A percentile compares a stretch with the other conserved stretches of the same genome.
Conservation (phyloP, 2,113 vertebrate species). For the Cephalopterus ornatus region DNA sequence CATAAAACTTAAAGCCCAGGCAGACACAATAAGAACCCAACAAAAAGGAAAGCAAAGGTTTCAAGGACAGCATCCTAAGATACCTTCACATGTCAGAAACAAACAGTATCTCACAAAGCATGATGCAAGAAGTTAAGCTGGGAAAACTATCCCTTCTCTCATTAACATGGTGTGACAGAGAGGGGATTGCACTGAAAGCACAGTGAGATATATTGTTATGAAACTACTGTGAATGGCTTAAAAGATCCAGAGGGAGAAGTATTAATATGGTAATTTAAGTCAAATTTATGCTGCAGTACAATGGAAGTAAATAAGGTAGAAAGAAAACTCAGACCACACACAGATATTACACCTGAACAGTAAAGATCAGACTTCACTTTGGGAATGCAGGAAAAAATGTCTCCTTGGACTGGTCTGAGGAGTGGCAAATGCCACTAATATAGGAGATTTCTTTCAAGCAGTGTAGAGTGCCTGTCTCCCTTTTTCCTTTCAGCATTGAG, state of each 20-base stretch:
- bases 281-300: not conserved
- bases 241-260: not conserved
- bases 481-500: not conserved
- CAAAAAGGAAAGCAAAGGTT: constrained; percentile 14
- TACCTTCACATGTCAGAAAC: not conserved
- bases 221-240: not conserved
- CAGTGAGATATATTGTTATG: not conserved
- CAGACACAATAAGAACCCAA: constrained; percentile 26
- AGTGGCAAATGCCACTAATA: not conserved
- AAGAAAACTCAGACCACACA: not conserved
- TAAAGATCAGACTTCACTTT: not conserved
- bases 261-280: not conserved
- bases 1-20: constrained; percentile 35
- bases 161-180: not conserved
- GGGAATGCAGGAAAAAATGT: not conserved
- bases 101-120: not conserved
- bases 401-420: not conserved
- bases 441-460: not conserved
- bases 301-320: not conserved
- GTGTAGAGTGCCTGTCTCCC: not conserved
- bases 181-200: not conserved
- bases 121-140: not conserved
- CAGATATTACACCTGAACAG: not conserved
- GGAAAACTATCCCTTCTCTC: not conserved
- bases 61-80: not conserved